A percentile compares a stretch with the other conserved stretches of the same genome.
Evolutionary conservation across 2,888 invertebrate genomes (phyloP).

Genomic region (Yponomeuta evonymella): DNA sequence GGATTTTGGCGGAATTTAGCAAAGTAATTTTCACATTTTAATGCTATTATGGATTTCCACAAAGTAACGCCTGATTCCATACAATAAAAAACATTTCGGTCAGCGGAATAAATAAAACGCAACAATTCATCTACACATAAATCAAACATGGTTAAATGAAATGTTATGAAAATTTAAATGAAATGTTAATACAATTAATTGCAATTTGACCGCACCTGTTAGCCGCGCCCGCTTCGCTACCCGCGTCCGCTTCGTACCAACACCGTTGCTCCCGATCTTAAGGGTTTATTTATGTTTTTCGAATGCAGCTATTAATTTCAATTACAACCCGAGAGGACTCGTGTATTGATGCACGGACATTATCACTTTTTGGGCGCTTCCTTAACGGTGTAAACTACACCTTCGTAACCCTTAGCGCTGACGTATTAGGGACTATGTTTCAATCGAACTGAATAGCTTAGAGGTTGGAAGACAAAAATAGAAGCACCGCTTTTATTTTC

Average conservation of each 20-base stretch:
- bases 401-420: background rate
- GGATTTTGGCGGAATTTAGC: too few relatives aligned
- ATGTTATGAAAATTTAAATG: too few relatives aligned
- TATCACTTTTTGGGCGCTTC: background rate
- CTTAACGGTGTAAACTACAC: background rate
- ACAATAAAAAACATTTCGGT: too few relatives aligned
- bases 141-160: too few relatives aligned
- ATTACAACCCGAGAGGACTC: background rate
- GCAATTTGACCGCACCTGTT: too few relatives aligned
- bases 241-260: background rate
- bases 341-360: background rate
- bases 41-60: too few relatives aligned
- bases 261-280: background rate
- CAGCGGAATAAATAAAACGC: too few relatives aligned
- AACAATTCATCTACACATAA: too few relatives aligned
- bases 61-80: too few relatives aligned
- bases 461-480: background rate
- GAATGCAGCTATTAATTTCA: slow-evolving; percentile 5
- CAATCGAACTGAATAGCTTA: background rate
- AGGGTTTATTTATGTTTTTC: background rate
- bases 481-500: background rate
- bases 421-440: background rate
- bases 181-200: too few relatives aligned
- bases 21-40: too few relatives aligned
- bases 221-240: background rate